These are phyloP conservation scores for Esox masquinongy DNA, from an alignment of 2,797 vertebrate genomes.

Conservation along the genomic window DNA sequence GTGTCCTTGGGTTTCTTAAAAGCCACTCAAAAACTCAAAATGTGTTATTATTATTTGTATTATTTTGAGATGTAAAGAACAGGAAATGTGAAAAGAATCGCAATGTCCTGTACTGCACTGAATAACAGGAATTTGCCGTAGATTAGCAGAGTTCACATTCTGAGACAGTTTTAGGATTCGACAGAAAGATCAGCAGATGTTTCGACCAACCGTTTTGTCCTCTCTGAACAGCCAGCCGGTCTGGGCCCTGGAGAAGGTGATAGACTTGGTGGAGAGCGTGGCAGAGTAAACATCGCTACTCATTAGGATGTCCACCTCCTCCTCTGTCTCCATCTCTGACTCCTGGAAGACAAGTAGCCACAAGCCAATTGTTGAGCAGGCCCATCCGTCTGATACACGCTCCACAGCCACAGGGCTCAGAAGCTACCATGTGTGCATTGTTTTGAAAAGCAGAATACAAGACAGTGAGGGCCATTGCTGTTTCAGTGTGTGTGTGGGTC, in stretches of 20 bases:
- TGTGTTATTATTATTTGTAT: not conserved
- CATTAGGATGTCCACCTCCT: slow-evolving; percentile 99
- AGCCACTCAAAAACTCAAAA: too few species aligned
- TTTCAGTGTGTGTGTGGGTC: not conserved
- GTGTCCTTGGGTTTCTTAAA: too few species aligned
- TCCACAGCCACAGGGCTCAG: not conserved
- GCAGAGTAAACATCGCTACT: slow-evolving; percentile 99
- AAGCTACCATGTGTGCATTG: not conserved
- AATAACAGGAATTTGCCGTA: not conserved
- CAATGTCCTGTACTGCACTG: slow-evolving; percentile 7
- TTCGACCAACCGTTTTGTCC: slow-evolving; percentile 91
- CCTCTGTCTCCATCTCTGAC: slow-evolving; percentile 98
- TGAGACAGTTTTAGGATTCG: not conserved
- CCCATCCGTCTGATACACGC: not conserved
- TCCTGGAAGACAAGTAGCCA: slow-evolving; percentile 74
- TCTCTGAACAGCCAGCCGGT: slow-evolving; percentile 97
- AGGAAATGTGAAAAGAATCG: slow-evolving; percentile 29
- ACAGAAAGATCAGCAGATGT: not conserved
- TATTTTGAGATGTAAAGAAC: slow-evolving; percentile 11
- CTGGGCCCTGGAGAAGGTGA: slow-evolving; percentile 94
- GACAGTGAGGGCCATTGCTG: not conserved
- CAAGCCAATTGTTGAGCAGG: not conserved
- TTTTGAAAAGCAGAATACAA: not conserved
- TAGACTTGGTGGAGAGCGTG: slow-evolving; percentile 97
- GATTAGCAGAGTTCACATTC: not conserved